Evolutionary conservation across 2,113 vertebrate species (phyloP), one percentile per base, ranked within the genome.

Genomic region (Embiotoca jacksoni): DNA sequence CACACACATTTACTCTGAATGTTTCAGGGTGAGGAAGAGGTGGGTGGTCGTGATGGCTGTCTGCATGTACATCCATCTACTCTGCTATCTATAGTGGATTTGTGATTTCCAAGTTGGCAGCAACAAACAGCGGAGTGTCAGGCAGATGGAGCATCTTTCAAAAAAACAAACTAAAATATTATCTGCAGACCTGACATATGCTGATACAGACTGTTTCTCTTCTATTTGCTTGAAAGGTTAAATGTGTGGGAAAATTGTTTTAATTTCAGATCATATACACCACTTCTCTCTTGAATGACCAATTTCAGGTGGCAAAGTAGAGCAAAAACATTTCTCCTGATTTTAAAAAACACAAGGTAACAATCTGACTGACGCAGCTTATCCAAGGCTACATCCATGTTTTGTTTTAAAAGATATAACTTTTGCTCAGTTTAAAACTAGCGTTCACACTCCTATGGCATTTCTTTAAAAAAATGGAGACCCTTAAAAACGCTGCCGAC

Each of bases 61-160:
- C 71, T 63, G 56, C 44, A 23, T 44, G 60, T 46, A 44, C 37
- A 53, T 65, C 72, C 44, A 57, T 57, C 36, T 5, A 10, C 56
- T 52, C 35, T 57, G 35, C 1, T 5, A 55, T 68, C 10, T 7
- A 47, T 72, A 23, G 23, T 69, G 57, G 36, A 53, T 49, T 52
- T 64, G 53, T 72, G 33, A 54, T 66, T 62, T 37, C 23, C 32
- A 32, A 47, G 37, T 36, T 3, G 2, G 33, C 78, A 39, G 32
- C 6, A 80, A 61, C 47, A 82, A 79, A 80, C 53, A 58, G 55
- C 64, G 35, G 30, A 62, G 11, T 63, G 47, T 16, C 2, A 57
- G 10, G 37, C 75, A 75, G 67, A 86, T 46, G 70, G 74, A 78
- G 55, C n/a, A 49, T 55, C 15, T 14, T 66, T 47, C 6, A 57